phyloP scores from a whole-genome alignment of 2,113 vertebrate species.

The Cephalopholis sonnerati region DNA sequence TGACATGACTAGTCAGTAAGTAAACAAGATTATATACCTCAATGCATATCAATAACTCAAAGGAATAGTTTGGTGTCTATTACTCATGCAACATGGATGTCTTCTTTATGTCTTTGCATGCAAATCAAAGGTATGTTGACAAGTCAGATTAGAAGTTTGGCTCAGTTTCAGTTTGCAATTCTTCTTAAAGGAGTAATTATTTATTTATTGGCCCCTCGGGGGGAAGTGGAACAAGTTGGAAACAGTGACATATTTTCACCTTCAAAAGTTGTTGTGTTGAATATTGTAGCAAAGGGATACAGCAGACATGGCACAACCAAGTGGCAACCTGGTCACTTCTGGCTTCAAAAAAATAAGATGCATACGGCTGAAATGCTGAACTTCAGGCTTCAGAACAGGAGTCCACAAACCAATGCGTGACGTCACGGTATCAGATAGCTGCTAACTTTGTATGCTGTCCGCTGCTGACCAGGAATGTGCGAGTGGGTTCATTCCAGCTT shows the following conservation, averaged over 20 bases:
- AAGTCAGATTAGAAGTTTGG: slow-evolving; percentile 1
- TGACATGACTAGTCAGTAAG: not conserved
- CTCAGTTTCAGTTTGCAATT: not conserved
- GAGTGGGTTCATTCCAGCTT: too few relatives aligned
- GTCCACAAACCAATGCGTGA: too few relatives aligned
- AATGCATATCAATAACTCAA: slow-evolving; percentile 2
- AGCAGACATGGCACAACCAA: too few relatives aligned
- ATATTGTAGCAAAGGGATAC: too few relatives aligned
- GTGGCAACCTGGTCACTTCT: too few relatives aligned
- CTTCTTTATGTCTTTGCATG: slow-evolving; percentile 1
- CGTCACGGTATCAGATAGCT: too few relatives aligned
- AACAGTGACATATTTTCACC: not conserved
- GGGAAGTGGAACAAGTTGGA: not conserved
- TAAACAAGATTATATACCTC: slow-evolving; percentile 8
- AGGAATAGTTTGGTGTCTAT: not conserved
- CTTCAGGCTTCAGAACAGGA: too few relatives aligned
- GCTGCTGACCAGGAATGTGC: too few relatives aligned
- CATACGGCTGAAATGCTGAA: too few relatives aligned
- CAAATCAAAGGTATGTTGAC: slow-evolving; percentile 12
- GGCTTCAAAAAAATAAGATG: too few relatives aligned
- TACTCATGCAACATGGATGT: not conserved
- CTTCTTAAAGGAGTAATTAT: not conserved
- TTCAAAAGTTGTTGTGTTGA: too few relatives aligned
- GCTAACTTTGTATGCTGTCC: too few relatives aligned
- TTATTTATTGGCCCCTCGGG: not conserved